These are phyloP conservation scores for Tribolium castaneum DNA, from an alignment of 1,140 invertebrate species.

Conservation along the genomic window DNA sequence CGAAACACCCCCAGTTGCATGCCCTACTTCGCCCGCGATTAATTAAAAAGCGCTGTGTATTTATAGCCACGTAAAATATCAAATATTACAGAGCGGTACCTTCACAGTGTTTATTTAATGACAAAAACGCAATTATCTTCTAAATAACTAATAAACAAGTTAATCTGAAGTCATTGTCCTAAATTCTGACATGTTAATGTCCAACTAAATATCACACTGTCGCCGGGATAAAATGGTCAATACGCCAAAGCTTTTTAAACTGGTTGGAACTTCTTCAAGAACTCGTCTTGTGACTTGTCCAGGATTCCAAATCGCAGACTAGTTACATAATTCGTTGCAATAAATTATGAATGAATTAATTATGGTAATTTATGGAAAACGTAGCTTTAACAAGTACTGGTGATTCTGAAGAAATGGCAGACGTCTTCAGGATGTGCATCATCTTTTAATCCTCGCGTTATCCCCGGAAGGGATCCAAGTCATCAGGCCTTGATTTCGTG, in stretches of 20 bases:
- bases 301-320: background rate
- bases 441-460: background rate
- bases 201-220: background rate
- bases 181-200: conserved; percentile 28
- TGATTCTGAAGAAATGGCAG: background rate
- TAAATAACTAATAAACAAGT: conserved; percentile 27
- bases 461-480: background rate
- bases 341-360: conserved; percentile 6
- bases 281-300: background rate
- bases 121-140: conserved; percentile 31
- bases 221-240: background rate
- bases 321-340: conserved; percentile 5
- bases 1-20: conserved; percentile 6
- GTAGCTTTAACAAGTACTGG: background rate
- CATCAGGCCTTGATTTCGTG: background rate
- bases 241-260: background rate
- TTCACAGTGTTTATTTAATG: conserved; percentile 15
- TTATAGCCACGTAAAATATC: background rate
- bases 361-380: conserved; percentile 21
- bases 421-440: background rate
- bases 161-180: conserved; percentile 27
- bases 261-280: conserved; percentile 5
- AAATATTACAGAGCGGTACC: background rate
- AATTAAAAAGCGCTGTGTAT: background rate
- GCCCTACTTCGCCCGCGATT: background rate